Evolutionary conservation across 2,888 invertebrate genomes (phyloP).

Genomic region (Netelia virgata): DNA sequence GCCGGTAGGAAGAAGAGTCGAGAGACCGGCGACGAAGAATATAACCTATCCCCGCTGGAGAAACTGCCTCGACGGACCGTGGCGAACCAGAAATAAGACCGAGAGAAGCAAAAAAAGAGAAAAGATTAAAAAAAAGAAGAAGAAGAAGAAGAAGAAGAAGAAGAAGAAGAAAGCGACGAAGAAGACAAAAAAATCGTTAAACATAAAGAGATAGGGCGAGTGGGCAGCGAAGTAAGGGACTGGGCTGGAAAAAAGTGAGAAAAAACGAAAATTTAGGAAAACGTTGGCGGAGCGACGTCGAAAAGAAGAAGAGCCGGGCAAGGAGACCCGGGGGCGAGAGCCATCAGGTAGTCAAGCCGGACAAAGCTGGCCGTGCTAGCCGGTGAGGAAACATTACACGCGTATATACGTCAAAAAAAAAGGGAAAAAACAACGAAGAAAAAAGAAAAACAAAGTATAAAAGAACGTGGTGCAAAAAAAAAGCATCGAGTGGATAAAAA

Average conservation of each 20-base stretch:
- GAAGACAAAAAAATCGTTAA: conserved; percentile 43
- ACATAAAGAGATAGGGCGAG: conserved; percentile 52
- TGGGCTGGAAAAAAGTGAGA: conserved; percentile 26
- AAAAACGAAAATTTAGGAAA: conserved; percentile 31
- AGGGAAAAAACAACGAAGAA: neutral
- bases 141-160: neutral
- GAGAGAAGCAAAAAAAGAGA: conserved; percentile 46
- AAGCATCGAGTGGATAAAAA: conserved; percentile 50
- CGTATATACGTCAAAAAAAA: conserved; percentile 9
- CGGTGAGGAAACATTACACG: conserved; percentile 21
- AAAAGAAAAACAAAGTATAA: neutral
- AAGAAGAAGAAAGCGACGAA: too few species aligned
- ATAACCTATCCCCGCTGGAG: conserved; percentile 17
- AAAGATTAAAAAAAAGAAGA: conserved; percentile 57
- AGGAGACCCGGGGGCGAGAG: conserved; percentile 39
- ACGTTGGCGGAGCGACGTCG: conserved; percentile 9
- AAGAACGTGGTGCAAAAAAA: conserved; percentile 2
- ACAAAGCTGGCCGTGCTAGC: conserved; percentile 35
- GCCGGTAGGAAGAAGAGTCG: conserved; percentile 44
- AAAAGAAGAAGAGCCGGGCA: conserved; percentile 31
- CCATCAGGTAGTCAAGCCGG: conserved; percentile 53
- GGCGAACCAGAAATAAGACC: conserved; percentile 59
- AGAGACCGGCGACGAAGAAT: conserved; percentile 36
- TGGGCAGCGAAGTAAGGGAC: conserved; percentile 20
- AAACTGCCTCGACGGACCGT: conserved; percentile 49